phyloP scores from a whole-genome alignment of 2,888 invertebrate genomes.

The Baronia brevicornis region DNA sequence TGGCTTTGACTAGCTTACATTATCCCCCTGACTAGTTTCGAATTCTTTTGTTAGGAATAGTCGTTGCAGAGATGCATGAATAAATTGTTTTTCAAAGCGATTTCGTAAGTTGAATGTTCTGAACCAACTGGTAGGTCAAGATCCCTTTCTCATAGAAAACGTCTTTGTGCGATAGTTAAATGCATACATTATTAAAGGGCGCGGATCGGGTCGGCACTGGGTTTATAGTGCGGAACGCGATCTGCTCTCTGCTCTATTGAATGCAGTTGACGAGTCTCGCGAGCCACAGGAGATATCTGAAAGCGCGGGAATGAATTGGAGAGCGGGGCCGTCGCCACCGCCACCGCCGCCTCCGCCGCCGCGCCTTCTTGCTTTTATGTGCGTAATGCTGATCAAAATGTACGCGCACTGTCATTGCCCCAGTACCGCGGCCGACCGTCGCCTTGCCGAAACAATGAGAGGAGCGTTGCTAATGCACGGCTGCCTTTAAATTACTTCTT shows the following conservation, averaged over 20 bases:
- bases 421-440: conserved; percentile 34
- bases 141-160: conserved; percentile 73
- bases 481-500: neutral
- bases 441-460: conserved; percentile 54
- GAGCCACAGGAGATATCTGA: conserved; percentile 10
- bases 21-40: conserved; percentile 72
- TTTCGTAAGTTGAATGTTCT: conserved; percentile 58
- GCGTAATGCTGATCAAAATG: conserved; percentile 46
- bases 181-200: conserved; percentile 67
- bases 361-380: conserved; percentile 31
- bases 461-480: conserved; percentile 45
- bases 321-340: too few species aligned
- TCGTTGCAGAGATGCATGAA: conserved; percentile 70
- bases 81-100: conserved; percentile 61
- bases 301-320: conserved; percentile 20
- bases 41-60: conserved; percentile 65
- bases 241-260: conserved; percentile 18
- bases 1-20: conserved; percentile 70
- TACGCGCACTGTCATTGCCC: conserved; percentile 61
- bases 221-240: conserved; percentile 22
- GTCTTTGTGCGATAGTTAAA: conserved; percentile 68
- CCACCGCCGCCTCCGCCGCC: conserved; percentile 25
- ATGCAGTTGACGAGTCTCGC: conserved; percentile 30
- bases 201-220: conserved; percentile 45
- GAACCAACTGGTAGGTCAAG: conserved; percentile 74